Conservation (phyloP, 2,888 invertebrate species). For the Euzetes globulus region DNA sequence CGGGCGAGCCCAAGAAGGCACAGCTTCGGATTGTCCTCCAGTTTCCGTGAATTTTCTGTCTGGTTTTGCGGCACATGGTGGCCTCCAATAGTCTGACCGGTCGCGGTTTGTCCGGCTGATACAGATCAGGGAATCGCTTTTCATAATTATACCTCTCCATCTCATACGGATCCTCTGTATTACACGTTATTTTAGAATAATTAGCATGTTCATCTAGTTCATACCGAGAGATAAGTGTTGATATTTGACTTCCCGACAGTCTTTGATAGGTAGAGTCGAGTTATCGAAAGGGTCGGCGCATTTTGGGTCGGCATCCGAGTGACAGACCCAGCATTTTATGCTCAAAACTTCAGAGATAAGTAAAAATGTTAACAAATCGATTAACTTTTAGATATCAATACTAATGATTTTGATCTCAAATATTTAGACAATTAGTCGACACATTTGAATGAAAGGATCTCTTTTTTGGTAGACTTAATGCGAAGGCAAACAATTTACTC, state of each 20-base stretch:
- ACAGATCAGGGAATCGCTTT: background rate
- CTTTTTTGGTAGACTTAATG: no score
- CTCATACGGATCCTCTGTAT: background rate
- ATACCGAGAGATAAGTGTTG: constrained; percentile 58
- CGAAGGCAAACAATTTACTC: no score
- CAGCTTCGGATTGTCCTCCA: constrained; percentile 83
- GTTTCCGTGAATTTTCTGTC: constrained; percentile 81
- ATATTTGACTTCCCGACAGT: constrained; percentile 56
- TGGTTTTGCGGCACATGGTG: constrained; percentile 81
- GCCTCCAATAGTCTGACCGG: constrained; percentile 49
- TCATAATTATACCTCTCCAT: background rate
- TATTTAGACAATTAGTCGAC: no score
- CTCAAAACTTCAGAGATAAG: constrained; percentile 46
- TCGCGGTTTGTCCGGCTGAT: background rate
- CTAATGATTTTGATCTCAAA: no score
- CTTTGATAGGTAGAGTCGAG: constrained; percentile 72
- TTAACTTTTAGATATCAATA: no score
- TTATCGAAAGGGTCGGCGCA: constrained; percentile 90
- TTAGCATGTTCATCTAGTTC: constrained; percentile 46
- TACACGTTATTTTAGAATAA: background rate
- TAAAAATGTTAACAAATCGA: no score
- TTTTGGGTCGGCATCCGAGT: constrained; percentile 78
- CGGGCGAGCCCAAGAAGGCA: constrained; percentile 82
- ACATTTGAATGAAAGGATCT: no score
- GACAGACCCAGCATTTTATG: constrained; percentile 81